Evolutionary conservation across 2,888 invertebrate genomes (phyloP), one percentile per base, ranked within the genome.

Genomic region (Ochropacha duplaris): DNA sequence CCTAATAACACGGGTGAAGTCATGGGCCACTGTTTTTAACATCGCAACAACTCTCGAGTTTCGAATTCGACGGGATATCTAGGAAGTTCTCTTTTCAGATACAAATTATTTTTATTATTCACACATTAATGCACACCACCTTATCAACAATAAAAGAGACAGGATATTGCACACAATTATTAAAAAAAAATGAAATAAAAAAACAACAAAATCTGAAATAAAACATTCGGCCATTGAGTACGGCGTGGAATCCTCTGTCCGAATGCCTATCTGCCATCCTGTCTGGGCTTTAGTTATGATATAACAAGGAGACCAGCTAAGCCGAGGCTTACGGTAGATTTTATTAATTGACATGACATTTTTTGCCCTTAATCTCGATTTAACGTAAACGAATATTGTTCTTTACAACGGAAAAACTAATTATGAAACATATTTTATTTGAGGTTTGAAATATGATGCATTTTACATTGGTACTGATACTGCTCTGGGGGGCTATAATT

Each of bases 341-440:
- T 87, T 83, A 86, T 89, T 91, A 91, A 91, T 90, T 90, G 90
- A 89, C 88, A 85, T 86, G 87, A 81, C 84, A 74, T 86, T 89
- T 84, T 87, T 86, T 72, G 61, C 64, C 64, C 66, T 58, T 62
- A 39, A 65, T 44, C 44, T 19, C 44, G 19, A 44, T 52, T 55
- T 60, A 14, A 12, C 24, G 39, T 39, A n/a, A 52, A 22, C 49
- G 16, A 52, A 52, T 19, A 31, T 52, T 52, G 44, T 51, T 51
- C 22, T 52, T 52, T 52, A 34, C 34, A 26, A 52, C 12, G 44
- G 9, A 28, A 54, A 39, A 14, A 22, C 49, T 24, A 22, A 19
- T 19, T 16, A 39, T 11, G 16, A 9, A 44, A 19, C 16, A 44
- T 44, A 44, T n/a, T 14, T 34, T 4, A 2, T 3, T 4, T 4